Conservation (phyloP, 2,888 invertebrate species). For the Cybosia mesomella region DNA sequence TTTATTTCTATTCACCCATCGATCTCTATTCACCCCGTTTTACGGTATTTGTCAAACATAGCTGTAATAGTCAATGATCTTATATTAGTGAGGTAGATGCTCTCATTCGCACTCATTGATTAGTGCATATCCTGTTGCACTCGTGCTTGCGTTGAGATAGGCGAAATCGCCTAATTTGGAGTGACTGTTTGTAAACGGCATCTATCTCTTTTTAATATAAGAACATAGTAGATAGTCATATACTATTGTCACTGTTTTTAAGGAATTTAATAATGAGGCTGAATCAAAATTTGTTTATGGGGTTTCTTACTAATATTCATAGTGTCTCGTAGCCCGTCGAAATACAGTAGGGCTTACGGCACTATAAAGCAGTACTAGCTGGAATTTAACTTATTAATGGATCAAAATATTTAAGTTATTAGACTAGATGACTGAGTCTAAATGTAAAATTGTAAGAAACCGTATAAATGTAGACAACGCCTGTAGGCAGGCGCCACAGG, state of each 20-base stretch:
- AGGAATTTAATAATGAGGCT: slow-evolving; percentile 48
- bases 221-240: background rate
- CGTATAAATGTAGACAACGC: slow-evolving; percentile 19
- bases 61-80: too few relatives aligned
- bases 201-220: background rate
- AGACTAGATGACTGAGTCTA: background rate
- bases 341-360: background rate
- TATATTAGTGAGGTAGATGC: too few relatives aligned
- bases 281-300: slow-evolving; percentile 26
- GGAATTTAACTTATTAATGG: background rate
- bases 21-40: too few relatives aligned
- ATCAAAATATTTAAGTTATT: slow-evolving; percentile 6
- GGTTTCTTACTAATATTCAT: slow-evolving; percentile 2
- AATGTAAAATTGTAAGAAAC: slow-evolving; percentile 25
- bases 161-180: background rate
- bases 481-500: slow-evolving; percentile 31
- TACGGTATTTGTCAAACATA: slow-evolving; percentile 15
- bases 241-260: background rate
- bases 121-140: background rate
- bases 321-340: background rate
- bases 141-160: background rate
- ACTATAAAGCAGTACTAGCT: background rate
- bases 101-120: too few relatives aligned
- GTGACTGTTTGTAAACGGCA: background rate
- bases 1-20: too few relatives aligned